Conservation (phyloP, 2,888 invertebrate genomes). For the Hydroisotoma schaefferi region DNA sequence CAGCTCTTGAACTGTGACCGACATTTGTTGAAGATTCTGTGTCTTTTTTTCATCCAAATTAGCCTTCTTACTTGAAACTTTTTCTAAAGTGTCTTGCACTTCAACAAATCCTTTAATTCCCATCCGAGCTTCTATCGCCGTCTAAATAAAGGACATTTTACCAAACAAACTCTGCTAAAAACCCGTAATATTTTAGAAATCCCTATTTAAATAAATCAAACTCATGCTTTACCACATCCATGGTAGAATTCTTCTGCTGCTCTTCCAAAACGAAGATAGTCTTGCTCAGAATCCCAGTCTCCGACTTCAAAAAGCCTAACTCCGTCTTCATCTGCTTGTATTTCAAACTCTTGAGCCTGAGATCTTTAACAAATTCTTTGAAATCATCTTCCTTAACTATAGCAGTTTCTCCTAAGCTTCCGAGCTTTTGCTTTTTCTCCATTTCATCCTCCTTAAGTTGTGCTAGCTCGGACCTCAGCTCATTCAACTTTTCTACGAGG, state of each 20-base stretch:
- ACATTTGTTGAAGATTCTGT: conserved; percentile 57
- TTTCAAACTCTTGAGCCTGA: conserved; percentile 73
- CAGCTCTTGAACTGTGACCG: conserved; percentile 56
- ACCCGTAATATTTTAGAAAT: background rate
- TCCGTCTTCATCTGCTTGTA: conserved; percentile 78
- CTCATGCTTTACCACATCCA: conserved; percentile 60
- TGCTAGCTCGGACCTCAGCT: conserved; percentile 62
- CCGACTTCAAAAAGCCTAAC: conserved; percentile 69
- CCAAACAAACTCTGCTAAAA: background rate
- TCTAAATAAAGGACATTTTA: too few species aligned
- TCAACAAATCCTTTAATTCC: conserved; percentile 55
- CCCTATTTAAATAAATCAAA: background rate
- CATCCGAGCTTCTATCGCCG: conserved; percentile 51
- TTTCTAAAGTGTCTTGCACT: conserved; percentile 60
- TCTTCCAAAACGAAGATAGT: conserved; percentile 68
- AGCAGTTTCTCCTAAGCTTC: conserved; percentile 61
- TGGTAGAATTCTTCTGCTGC: conserved; percentile 55
- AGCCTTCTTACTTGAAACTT: conserved; percentile 58
- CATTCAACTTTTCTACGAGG: conserved; percentile 66
- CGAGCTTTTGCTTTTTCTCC: conserved; percentile 55
- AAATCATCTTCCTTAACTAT: conserved; percentile 76
- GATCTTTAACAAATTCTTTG: conserved; percentile 75
- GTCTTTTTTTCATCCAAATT: conserved; percentile 57
- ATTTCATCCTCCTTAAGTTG: conserved; percentile 62
- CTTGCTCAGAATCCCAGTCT: conserved; percentile 69